phyloP scores from a whole-genome alignment of 2,113 vertebrate species.

The Oncorhynchus clarkii region DNA sequence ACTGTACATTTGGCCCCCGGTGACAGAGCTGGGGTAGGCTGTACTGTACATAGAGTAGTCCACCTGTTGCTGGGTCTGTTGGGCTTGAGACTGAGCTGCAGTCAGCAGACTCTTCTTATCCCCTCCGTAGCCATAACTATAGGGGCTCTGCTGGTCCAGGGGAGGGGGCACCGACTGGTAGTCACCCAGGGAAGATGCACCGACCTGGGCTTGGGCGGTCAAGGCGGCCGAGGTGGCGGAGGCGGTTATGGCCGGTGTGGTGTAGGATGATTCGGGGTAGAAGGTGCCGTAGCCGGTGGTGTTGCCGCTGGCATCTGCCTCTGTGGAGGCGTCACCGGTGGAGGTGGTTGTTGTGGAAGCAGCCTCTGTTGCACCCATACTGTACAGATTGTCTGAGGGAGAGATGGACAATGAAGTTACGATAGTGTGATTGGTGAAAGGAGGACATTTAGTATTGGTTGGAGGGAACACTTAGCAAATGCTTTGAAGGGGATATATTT shows the following conservation, averaged over 20 bases:
- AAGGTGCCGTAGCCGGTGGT: slow-evolving; percentile 59
- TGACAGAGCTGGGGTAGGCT: slow-evolving; percentile 65
- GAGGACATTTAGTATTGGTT: too few species aligned
- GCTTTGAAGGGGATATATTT: too few species aligned
- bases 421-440: too few species aligned
- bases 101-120: slow-evolving; percentile 71
- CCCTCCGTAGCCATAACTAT: slow-evolving; percentile 70
- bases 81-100: slow-evolving; percentile 19
- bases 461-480: too few species aligned
- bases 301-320: neutral
- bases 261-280: slow-evolving; percentile 56
- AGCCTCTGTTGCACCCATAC: slow-evolving; percentile 8
- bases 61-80: slow-evolving; percentile 25
- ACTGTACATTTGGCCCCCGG: slow-evolving; percentile 62
- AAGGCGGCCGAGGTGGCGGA: neutral
- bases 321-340: neutral
- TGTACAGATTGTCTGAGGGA: slow-evolving; percentile 36
- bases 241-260: slow-evolving; percentile 21
- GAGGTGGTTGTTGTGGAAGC: neutral
- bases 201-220: slow-evolving; percentile 1
- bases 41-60: slow-evolving; percentile 65
- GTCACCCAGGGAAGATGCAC: neutral
- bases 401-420: neutral
- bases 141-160: slow-evolving; percentile 64
- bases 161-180: slow-evolving; percentile 64